Evolutionary conservation across 2,888 invertebrate species (phyloP), one percentile per base, ranked within the genome.

Genomic region (Drosophila nigritarsus): DNA sequence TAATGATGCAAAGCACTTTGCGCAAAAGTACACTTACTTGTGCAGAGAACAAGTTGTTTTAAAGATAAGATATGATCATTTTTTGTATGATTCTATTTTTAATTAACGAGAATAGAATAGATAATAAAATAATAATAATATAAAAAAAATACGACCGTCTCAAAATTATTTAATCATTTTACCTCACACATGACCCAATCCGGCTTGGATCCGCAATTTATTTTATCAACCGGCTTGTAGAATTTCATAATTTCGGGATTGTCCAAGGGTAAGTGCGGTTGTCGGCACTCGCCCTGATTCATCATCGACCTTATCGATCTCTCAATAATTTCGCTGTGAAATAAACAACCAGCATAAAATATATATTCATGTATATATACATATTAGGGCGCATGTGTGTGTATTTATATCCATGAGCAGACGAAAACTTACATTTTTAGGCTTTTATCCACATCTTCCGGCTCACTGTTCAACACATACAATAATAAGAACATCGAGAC

Each of bases 161-260:
- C 13, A 6, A n/a, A 6, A 13, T 42, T 18, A 2, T n/a, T 20
- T 20, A 0, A 8, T 15, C 24, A 24, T 24, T 24, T 94, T 91
- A 96, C 96, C 91, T 95, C 94, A 80, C 96, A 96, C 82, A 94
- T 94, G 2, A 98, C 97, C 98, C 98, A 98, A 42, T 93, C 94
- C 73, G 92, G 94, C 9, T 66, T 76, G 87, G 89, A 92, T 15
- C 94, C 94, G 90, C 98, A 98, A 18, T 94, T 92, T 3, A 98
- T 93, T 66, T 89, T 86, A 0, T 95, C 94, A 0, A 95, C 94
- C 18, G 95, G 94, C 15, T 94, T 91, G 68, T 97, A 95, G 83
- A 96, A 97, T 90, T 95, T 95, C 93, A 95, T 95, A 40, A 98
- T 96, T 83, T 96, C 96, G 9, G 95, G 95, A 73, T 96, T 95